Conservation (phyloP, 2,113 vertebrate species). For the Thunnus thynnus region DNA sequence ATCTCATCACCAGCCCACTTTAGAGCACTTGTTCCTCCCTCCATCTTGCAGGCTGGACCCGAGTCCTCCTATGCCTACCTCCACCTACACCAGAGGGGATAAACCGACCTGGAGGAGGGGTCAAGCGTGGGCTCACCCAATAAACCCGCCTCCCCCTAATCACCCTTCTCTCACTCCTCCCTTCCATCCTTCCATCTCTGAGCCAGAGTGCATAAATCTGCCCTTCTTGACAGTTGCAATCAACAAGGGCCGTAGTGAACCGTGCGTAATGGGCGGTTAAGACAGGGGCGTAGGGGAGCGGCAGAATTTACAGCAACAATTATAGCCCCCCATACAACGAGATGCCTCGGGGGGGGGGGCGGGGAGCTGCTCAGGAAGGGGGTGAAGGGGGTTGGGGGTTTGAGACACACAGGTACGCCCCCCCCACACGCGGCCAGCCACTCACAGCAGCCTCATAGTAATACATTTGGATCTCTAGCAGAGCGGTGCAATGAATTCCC, state of each 20-base stretch:
- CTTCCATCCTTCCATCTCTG: constrained; percentile 61
- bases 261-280: constrained; percentile 83
- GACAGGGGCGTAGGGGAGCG: constrained; percentile 79
- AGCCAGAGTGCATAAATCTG: constrained; percentile 79
- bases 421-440: constrained; percentile 11
- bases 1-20: constrained; percentile 68
- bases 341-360: constrained; percentile 59
- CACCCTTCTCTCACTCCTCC: constrained; percentile 59
- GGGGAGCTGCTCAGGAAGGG: constrained; percentile 41
- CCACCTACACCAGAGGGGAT: constrained; percentile 21
- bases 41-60: constrained; percentile 51
- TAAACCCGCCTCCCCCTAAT: constrained; percentile 70
- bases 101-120: constrained; percentile 45
- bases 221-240: constrained; percentile 83
- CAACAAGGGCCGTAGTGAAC: constrained; percentile 84
- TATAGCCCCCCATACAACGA: constrained; percentile 75
- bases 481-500: constrained; percentile 59
- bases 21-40: constrained; percentile 34
- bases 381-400: constrained; percentile 4
- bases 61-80: constrained; percentile 9
- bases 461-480: constrained; percentile 65
- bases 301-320: constrained; percentile 86
- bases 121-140: constrained; percentile 68
- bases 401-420: constrained; percentile 55
- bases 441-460: constrained; percentile 59